Evolutionary conservation across 2,797 vertebrate species (phyloP).

Genomic region (Anguilla obscura): DNA sequence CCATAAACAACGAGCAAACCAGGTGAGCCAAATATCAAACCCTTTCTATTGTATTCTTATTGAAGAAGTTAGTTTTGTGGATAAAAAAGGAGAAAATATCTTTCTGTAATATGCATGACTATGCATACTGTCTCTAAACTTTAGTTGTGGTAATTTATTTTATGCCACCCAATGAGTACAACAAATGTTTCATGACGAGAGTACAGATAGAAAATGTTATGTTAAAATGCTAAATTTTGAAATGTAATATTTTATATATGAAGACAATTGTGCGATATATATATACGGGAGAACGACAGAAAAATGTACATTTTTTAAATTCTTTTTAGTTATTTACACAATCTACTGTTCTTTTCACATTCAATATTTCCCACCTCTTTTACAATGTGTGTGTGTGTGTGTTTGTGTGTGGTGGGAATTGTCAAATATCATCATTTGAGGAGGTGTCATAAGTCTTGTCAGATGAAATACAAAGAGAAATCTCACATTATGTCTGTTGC

Average conservation of each 20-base stretch:
- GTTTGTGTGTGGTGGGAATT: background rate
- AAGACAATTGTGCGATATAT: too few species aligned
- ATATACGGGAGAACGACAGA: too few species aligned
- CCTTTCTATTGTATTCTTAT: slow-evolving; percentile 32
- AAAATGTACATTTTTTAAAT: too few species aligned
- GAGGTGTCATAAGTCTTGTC: slow-evolving; percentile 12
- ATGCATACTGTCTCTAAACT: background rate
- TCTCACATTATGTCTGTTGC: slow-evolving; percentile 19
- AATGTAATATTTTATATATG: too few species aligned
- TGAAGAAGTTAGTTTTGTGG: slow-evolving; percentile 16
- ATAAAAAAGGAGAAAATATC: background rate
- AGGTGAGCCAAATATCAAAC: background rate
- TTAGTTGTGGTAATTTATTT: background rate
- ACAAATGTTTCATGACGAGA: background rate
- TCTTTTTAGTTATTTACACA: too few species aligned
- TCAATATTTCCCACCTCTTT: background rate
- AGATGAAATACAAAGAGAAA: slow-evolving; percentile 22
- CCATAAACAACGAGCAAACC: background rate
- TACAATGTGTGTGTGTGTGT: background rate
- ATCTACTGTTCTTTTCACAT: too few species aligned
- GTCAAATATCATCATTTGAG: slow-evolving; percentile 17
- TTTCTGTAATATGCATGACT: background rate
- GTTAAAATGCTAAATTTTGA: background rate
- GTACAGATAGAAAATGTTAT: background rate
- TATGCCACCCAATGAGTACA: background rate